Conservation (phyloP, 2,113 vertebrate species). For the Geothlypis trichas region DNA sequence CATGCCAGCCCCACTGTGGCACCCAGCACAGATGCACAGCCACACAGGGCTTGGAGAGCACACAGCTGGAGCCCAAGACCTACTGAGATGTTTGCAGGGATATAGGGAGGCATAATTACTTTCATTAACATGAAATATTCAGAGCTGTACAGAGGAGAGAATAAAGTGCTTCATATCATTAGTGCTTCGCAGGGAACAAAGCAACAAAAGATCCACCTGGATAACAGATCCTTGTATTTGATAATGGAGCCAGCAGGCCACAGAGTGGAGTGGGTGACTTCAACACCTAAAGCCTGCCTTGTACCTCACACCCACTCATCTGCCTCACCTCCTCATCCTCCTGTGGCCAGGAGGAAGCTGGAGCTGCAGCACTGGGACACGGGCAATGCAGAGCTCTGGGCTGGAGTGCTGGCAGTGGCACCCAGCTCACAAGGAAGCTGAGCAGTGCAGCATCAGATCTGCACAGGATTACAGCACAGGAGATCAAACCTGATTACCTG, state of each 20-base stretch:
- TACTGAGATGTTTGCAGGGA: neutral
- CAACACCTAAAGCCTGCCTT: neutral
- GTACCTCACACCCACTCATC: neutral
- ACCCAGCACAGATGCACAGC: neutral
- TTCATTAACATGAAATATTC: neutral
- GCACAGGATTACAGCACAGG: neutral
- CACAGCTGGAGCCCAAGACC: neutral
- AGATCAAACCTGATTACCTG: neutral
- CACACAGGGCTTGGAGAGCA: neutral
- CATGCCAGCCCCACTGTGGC: neutral
- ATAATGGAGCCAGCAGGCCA: neutral
- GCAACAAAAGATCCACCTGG: neutral
- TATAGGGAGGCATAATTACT: neutral
- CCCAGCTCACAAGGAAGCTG: neutral
- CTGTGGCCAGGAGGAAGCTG: neutral
- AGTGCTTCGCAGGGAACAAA: neutral
- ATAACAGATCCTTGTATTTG: neutral
- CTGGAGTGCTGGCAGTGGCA: fast-evolving
- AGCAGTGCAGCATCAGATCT: neutral
- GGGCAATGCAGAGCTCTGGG: fast-evolving
- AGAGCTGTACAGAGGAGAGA: neutral
- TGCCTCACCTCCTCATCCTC: neutral
- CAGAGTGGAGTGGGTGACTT: neutral
- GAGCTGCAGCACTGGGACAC: neutral
- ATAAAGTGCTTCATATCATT: neutral